These are phyloP conservation scores for Mallotus villosus DNA, from an alignment of 2,797 vertebrate genomes.

Conservation along the genomic window DNA sequence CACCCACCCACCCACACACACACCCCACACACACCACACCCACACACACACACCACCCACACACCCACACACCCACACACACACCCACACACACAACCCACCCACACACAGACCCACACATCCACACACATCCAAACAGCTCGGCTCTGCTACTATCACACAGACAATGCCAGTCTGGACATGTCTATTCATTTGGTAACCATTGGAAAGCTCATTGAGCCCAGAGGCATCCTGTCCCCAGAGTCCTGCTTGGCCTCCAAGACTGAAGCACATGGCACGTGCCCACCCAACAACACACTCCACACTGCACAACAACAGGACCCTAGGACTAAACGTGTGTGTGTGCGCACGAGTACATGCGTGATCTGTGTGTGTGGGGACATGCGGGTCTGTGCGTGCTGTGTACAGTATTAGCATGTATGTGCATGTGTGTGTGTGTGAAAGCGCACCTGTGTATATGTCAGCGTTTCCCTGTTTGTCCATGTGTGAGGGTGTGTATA, in stretches of 20 bases:
- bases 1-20: slow-evolving; percentile 5
- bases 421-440: not conserved
- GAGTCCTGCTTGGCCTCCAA: not conserved
- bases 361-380: not conserved
- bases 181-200: not conserved
- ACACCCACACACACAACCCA: slow-evolving; percentile 12
- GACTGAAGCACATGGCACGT: not conserved
- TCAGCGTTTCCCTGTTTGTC: too few relatives aligned
- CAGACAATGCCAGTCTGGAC: not conserved
- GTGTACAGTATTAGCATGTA: not conserved
- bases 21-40: not conserved
- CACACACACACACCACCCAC: not conserved
- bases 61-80: not conserved
- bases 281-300: too few relatives aligned
- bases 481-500: too few relatives aligned
- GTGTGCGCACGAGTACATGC: not conserved
- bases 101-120: not conserved
- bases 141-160: too few relatives aligned
- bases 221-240: not conserved
- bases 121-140: too few relatives aligned
- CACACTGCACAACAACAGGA: not conserved
- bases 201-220: not conserved
- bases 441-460: too few relatives aligned
- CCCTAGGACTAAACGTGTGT: not conserved
- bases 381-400: too few relatives aligned